Conservation (phyloP, 2,113 vertebrate species). For the Puffinus mauretanicus region DNA sequence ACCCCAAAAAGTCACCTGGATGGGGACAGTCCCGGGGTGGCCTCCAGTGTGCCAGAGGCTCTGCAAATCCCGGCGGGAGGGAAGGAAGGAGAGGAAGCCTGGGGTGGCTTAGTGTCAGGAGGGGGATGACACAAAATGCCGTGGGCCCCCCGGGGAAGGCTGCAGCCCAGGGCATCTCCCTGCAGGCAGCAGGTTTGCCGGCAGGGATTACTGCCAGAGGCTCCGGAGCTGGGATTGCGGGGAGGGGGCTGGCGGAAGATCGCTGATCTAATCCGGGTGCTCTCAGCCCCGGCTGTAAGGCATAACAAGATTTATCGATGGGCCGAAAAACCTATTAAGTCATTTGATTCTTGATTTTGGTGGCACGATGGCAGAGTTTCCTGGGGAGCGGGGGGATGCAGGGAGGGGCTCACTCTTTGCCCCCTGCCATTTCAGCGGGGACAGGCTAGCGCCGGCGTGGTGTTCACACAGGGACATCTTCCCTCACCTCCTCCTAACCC, state of each 20-base stretch:
- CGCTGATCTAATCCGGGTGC: neutral
- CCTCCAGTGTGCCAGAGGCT: accelerated
- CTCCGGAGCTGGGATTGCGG: neutral
- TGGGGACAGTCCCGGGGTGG: neutral
- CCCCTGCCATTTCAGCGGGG: neutral
- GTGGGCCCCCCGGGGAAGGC: accelerated
- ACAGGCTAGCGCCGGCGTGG: accelerated
- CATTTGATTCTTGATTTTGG: neutral
- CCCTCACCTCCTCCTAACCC: neutral
- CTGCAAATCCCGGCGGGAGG: accelerated
- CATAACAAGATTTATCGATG: conserved; percentile 2
- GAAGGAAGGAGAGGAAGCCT: neutral
- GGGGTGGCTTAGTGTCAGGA: neutral
- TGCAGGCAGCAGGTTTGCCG: neutral
- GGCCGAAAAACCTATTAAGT: neutral
- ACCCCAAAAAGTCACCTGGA: neutral
- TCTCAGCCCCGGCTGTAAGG: neutral
- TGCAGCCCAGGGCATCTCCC: neutral
- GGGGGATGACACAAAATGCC: neutral
- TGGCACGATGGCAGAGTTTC: neutral
- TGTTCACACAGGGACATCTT: neutral
- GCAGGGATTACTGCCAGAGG: neutral
- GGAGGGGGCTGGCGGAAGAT: neutral
- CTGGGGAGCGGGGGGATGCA: neutral
- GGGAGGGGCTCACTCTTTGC: neutral